phyloP scores from a whole-genome alignment of 2,113 vertebrate species.

The Eleginops maclovinus region DNA sequence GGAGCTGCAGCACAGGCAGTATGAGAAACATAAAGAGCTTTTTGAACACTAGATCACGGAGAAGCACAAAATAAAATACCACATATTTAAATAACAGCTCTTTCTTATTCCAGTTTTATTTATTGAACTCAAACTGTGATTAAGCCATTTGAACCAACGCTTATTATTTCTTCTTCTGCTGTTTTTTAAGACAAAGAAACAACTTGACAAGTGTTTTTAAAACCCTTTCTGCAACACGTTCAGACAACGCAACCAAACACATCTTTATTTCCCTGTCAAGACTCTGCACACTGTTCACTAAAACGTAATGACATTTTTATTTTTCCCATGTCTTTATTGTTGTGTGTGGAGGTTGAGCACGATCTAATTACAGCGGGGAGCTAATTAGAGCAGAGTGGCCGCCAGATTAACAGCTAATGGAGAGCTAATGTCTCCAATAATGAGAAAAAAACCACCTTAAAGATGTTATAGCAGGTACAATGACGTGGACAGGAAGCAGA shows the following conservation, averaged over 20 bases:
- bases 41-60: too few species aligned
- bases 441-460: constrained; percentile 9
- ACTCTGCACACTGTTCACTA: constrained; percentile 8
- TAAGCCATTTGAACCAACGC: neutral
- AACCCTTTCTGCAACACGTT: neutral
- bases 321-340: constrained; percentile 34
- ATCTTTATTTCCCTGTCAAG: neutral
- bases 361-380: constrained; percentile 37
- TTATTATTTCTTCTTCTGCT: neutral
- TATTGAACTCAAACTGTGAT: neutral
- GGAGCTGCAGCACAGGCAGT: too few species aligned
- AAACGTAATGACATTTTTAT: constrained; percentile 41
- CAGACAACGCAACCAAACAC: constrained; percentile 30
- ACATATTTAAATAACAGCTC: too few species aligned
- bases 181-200: constrained; percentile 12
- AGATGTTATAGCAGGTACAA: constrained; percentile 7
- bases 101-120: too few species aligned
- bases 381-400: constrained; percentile 52
- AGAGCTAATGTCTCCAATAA: constrained; percentile 41
- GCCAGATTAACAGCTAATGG: constrained; percentile 49
- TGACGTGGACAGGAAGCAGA: neutral
- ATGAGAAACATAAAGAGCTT: too few species aligned
- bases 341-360: constrained; percentile 28
- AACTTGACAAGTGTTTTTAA: constrained; percentile 18
- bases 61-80: too few species aligned